Percentiles rank a stretch among this genome's conserved stretches.
Evolutionary conservation across 2,888 invertebrate genomes (phyloP).

Genomic region (Biston betularia): DNA sequence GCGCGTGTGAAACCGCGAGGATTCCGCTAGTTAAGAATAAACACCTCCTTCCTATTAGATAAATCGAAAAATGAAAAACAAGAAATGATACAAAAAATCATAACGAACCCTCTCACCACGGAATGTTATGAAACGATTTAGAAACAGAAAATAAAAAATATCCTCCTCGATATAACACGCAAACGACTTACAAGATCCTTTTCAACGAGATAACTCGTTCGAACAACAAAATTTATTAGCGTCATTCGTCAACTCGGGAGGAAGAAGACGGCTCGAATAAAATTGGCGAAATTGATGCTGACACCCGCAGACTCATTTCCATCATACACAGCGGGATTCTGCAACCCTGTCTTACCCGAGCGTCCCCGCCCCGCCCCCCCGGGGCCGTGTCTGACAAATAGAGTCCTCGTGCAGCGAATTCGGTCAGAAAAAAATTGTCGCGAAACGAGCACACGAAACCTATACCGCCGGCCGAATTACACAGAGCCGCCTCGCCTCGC

Average conservation of each 20-base stretch:
- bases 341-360: constrained; percentile 45
- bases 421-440: constrained; percentile 75
- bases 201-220: constrained; percentile 43
- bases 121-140: constrained; percentile 20
- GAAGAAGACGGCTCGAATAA: constrained; percentile 52
- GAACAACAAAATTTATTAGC: constrained; percentile 47
- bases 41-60: background rate
- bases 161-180: constrained; percentile 37
- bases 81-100: constrained; percentile 13
- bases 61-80: constrained; percentile 15
- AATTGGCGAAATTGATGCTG: constrained; percentile 58
- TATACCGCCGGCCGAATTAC: constrained; percentile 56
- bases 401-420: constrained; percentile 77
- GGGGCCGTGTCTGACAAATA: constrained; percentile 77
- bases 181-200: constrained; percentile 40
- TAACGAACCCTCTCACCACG: constrained; percentile 10
- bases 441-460: constrained; percentile 70
- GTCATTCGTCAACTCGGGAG: constrained; percentile 61
- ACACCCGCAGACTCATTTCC: constrained; percentile 55
- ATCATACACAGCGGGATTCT: constrained; percentile 56
- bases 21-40: too few species aligned
- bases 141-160: constrained; percentile 37
- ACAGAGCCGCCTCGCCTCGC: constrained; percentile 50
- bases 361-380: background rate
- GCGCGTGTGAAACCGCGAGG: too few species aligned